Evolutionary conservation across 2,797 vertebrate species (phyloP).

Genomic region (Mergus octosetaceus): DNA sequence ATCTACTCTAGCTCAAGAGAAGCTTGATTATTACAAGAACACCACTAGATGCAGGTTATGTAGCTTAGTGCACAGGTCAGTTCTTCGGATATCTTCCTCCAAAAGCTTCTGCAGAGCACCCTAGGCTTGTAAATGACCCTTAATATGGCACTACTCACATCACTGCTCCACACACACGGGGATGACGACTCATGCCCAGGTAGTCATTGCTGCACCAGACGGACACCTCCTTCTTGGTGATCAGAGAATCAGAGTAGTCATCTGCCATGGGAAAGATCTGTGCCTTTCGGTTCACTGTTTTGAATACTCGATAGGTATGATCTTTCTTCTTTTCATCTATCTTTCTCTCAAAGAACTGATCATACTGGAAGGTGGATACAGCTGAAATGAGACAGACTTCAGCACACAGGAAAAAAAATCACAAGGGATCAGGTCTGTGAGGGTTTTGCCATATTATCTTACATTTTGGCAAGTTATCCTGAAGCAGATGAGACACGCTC

Average conservation of each 20-base stretch:
- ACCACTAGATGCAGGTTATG: neutral
- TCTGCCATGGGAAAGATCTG: conserved; percentile 91
- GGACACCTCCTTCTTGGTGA: conserved; percentile 87
- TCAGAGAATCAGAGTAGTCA: conserved; percentile 84
- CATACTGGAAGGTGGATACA: conserved; percentile 91
- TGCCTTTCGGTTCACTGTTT: conserved; percentile 89
- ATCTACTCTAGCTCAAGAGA: neutral
- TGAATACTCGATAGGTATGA: conserved; percentile 93
- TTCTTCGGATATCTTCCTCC: neutral
- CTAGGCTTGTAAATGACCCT: neutral
- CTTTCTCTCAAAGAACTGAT: conserved; percentile 91
- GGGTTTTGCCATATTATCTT: conserved; percentile 10
- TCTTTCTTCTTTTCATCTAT: conserved; percentile 90
- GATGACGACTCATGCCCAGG: conserved; percentile 94
- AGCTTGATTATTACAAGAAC: neutral
- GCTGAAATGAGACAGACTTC: conserved; percentile 63
- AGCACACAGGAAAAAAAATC: neutral
- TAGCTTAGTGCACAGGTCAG: neutral
- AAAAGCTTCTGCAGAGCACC: neutral
- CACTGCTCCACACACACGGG: conserved; percentile 85
- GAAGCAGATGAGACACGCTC: conserved; percentile 91
- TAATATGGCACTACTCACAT: conserved; percentile 80
- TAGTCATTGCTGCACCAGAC: conserved; percentile 98
- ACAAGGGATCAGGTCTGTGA: neutral
- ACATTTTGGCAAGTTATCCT: conserved; percentile 95